Conservation (phyloP, 2,113 vertebrate genomes). For the Oncorhynchus clarkii region DNA sequence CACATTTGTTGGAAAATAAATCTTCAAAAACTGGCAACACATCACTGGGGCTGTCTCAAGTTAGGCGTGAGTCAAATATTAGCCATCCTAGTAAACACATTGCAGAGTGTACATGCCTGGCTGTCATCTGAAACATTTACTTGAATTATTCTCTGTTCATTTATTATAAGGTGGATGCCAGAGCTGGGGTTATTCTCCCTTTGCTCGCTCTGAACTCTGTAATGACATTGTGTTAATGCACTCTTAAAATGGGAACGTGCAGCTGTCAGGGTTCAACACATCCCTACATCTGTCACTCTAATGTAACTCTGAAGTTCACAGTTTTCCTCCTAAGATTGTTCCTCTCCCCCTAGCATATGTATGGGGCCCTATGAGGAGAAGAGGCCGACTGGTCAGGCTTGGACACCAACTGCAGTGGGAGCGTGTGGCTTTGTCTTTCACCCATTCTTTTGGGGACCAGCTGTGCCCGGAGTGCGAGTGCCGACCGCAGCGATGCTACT, state of each 20-base stretch:
- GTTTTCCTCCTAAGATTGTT: slow-evolving; percentile 32
- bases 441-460: slow-evolving; percentile 76
- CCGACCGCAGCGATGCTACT: slow-evolving; percentile 69
- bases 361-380: slow-evolving; percentile 39
- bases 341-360: slow-evolving; percentile 44
- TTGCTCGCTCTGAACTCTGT: slow-evolving; percentile 8
- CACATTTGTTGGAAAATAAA: not conserved
- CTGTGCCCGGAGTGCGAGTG: slow-evolving; percentile 72
- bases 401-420: slow-evolving; percentile 63
- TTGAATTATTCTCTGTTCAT: not conserved
- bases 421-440: slow-evolving; percentile 75
- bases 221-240: slow-evolving; percentile 38
- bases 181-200: not conserved
- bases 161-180: slow-evolving; percentile 9
- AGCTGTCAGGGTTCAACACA: slow-evolving; percentile 65
- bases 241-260: slow-evolving; percentile 55
- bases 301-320: slow-evolving; percentile 52
- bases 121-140: slow-evolving; percentile 11
- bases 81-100: not conserved
- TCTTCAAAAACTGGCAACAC: not conserved
- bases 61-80: not conserved
- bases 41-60: not conserved
- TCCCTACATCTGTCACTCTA: slow-evolving; percentile 54
- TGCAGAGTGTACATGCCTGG: not conserved
- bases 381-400: slow-evolving; percentile 46